Evolutionary conservation across 1,140 invertebrate species (phyloP).

Genomic region (Sinella curviseta): DNA sequence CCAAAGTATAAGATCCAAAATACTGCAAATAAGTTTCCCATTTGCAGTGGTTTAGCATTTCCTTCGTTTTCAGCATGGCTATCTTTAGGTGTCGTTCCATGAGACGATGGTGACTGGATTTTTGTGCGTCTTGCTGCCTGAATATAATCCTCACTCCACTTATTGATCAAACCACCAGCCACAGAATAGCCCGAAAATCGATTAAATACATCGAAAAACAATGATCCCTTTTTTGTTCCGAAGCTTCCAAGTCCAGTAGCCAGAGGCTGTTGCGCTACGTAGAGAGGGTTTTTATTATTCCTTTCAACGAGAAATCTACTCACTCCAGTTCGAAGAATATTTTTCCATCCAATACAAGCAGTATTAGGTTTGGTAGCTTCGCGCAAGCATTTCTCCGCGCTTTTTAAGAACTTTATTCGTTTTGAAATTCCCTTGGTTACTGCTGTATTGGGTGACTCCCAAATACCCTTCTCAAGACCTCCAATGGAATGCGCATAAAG

Average conservation of each 20-base stretch:
- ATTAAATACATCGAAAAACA: neutral
- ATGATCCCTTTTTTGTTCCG: neutral
- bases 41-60: neutral
- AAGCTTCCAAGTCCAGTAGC: neutral
- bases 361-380: neutral
- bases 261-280: neutral
- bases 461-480: neutral
- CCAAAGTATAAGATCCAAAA: neutral
- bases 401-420: neutral
- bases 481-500: neutral
- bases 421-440: neutral
- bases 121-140: neutral
- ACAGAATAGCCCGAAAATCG: neutral
- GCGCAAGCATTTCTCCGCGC: neutral
- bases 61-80: neutral
- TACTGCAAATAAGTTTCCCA: neutral
- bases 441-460: neutral
- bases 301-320: no score
- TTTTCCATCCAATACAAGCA: slow-evolving; percentile 3
- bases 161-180: neutral
- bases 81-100: no score
- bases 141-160: neutral
- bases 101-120: neutral
- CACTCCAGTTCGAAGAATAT: neutral
- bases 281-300: neutral